Percentiles rank a stretch among this genome's conserved stretches.
These are phyloP conservation scores for Drosophila mimetica DNA, from an alignment of 2,888 invertebrate genomes.

Conservation along the genomic window DNA sequence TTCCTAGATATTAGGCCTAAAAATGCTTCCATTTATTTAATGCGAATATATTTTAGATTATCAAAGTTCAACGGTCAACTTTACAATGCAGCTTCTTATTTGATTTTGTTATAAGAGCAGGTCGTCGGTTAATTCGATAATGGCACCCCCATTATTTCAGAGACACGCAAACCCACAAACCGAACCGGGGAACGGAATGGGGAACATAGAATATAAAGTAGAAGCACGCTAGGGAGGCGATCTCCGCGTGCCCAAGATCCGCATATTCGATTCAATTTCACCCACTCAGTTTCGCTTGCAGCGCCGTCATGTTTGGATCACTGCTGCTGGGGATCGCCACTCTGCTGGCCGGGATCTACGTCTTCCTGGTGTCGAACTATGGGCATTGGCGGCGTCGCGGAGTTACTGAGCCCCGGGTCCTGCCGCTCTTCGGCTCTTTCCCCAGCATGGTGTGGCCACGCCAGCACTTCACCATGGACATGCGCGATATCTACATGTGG, in stretches of 20 bases:
- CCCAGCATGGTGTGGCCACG: conserved; percentile 75
- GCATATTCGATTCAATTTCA: not conserved
- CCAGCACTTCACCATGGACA: conserved; percentile 82
- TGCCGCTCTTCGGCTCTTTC: conserved; percentile 82
- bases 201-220: not conserved
- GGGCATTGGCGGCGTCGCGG: conserved; percentile 83
- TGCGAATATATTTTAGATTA: no score
- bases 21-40: no score
- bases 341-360: conserved; percentile 53
- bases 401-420: conserved; percentile 81
- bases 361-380: conserved; percentile 81
- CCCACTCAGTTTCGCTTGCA: conserved; percentile 16
- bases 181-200: not conserved
- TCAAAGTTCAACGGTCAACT: not conserved
- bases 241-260: not conserved
- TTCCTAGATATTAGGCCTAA: no score
- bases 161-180: conserved; percentile 8
- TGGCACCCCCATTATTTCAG: conserved; percentile 3
- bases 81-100: not conserved
- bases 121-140: conserved; percentile 26
- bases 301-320: conserved; percentile 42
- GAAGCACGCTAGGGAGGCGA: not conserved
- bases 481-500: conserved; percentile 84
- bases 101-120: conserved; percentile 2
- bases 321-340: conserved; percentile 29